Conservation (phyloP, 2,113 vertebrate genomes). For the Oreochromis aureus region DNA sequence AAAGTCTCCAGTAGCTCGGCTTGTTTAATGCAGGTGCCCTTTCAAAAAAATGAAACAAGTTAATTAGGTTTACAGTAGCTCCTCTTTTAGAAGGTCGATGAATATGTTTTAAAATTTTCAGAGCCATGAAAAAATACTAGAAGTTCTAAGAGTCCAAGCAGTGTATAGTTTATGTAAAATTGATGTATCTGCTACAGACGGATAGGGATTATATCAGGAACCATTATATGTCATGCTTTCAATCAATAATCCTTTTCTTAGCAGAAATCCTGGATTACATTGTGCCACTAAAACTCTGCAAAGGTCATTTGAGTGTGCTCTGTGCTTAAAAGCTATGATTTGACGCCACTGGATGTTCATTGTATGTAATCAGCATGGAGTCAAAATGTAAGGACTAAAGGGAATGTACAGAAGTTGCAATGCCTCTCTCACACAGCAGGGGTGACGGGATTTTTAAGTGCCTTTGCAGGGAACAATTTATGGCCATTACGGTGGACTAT, state of each 20-base stretch:
- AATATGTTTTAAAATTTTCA: slow-evolving; percentile 25
- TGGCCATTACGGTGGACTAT: slow-evolving; percentile 82
- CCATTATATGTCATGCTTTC: neutral
- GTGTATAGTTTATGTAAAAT: neutral
- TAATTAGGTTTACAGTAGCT: slow-evolving; percentile 53
- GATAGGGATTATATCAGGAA: neutral
- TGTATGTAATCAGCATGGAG: slow-evolving; percentile 66
- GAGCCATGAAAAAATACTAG: neutral
- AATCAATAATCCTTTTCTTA: neutral
- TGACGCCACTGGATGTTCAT: slow-evolving; percentile 40
- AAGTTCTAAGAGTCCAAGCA: neutral
- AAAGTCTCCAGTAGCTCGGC: slow-evolving; percentile 45
- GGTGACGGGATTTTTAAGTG: slow-evolving; percentile 61
- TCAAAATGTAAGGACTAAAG: slow-evolving; percentile 46
- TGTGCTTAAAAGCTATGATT: slow-evolving; percentile 60
- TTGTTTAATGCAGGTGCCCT: slow-evolving; percentile 55
- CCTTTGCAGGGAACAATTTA: slow-evolving; percentile 80
- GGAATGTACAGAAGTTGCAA: slow-evolving; percentile 40
- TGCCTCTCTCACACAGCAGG: slow-evolving; percentile 62
- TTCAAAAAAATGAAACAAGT: slow-evolving; percentile 58
- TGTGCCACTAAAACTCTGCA: neutral
- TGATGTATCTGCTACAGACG: neutral
- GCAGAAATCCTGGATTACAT: neutral
- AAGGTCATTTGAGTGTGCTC: slow-evolving; percentile 26
- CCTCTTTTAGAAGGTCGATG: slow-evolving; percentile 22